phyloP scores from a whole-genome alignment of 2,113 vertebrate genomes.

The Thamnaconus septentrionalis region DNA sequence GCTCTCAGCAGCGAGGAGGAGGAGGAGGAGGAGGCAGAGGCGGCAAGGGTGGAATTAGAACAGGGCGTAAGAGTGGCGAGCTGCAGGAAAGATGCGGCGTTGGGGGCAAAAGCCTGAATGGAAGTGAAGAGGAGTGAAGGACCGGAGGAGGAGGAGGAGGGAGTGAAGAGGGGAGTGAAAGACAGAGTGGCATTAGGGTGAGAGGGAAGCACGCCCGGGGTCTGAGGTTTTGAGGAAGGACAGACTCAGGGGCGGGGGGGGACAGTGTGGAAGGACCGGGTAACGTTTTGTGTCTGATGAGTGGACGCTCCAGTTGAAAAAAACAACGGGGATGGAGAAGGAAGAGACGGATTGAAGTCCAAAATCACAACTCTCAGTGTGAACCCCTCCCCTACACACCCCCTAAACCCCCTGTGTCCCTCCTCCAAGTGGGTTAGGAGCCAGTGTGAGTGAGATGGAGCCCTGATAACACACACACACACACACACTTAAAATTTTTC shows the following conservation, averaged over 20 bases:
- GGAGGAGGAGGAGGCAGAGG: conserved; percentile 35
- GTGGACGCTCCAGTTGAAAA: conserved; percentile 6
- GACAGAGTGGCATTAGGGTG: conserved; percentile 51
- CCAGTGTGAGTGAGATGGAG: conserved; percentile 25
- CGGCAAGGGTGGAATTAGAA: conserved; percentile 53
- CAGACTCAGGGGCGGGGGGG: conserved; percentile 18
- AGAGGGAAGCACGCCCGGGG: conserved; percentile 42
- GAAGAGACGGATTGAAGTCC: conserved; percentile 23
- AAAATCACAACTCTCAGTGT: conserved; percentile 24
- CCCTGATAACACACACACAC: not conserved
- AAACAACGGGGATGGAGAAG: not conserved
- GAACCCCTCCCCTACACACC: conserved; percentile 15
- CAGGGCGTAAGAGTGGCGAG: conserved; percentile 46
- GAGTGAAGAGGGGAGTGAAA: conserved; percentile 39
- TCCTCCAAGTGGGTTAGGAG: conserved; percentile 43
- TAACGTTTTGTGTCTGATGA: conserved; percentile 29
- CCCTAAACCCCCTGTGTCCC: conserved; percentile 21
- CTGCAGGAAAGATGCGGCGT: conserved; percentile 45
- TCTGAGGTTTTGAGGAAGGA: conserved; percentile 22
- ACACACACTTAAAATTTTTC: conserved; percentile 18
- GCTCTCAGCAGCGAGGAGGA: conserved; percentile 39
- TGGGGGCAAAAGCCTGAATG: conserved; percentile 53
- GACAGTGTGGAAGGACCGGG: conserved; percentile 17
- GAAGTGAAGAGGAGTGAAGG: conserved; percentile 57
- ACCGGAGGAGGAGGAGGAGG: conserved; percentile 33